Base-by-base conservation (phyloP, 1,140 invertebrate species). In the Ips typographus region DNA sequence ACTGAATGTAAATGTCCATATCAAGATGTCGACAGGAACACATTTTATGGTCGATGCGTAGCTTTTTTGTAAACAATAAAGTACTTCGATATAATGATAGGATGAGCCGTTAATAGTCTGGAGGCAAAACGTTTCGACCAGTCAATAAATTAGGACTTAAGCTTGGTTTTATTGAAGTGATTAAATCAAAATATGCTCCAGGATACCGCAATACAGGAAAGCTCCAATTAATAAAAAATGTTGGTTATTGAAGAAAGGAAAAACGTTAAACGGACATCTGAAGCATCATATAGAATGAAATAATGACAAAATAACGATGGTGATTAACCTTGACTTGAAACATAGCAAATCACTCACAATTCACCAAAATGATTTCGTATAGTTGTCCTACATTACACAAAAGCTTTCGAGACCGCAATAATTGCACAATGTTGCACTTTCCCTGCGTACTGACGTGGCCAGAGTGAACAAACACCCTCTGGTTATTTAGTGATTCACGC, bases 341-440 rank as follows among this genome's bases (percentile, higher is more conserved):
- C 22, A 22, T 22, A 22, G 51, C 40, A 41, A 58, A 58, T 58
- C 56, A 40, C 41, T 38, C 40, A 58, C 22, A 22, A 58, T 58
- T 58, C 40, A 40, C 56, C 6, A 58, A 61, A 59, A 59, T 59
- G 39, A 6, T 59, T 61, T 61, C 53, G 39, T 47, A 47, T 55
- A 51, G 39, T 58, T 57, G 66, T 68, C 71, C 71, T 65, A 68
- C 58, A 57, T 68, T 53, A 6, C 3, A 40, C 47, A 43, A 43
- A 44, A 65, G 56, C 71, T 72, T 72, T 72, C 71, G 60, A 72
- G 65, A 68, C 71, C 68, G 68, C 65, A 72, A 59, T 40, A 41
- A 43, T 65, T 65, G 63, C 63, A 65, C 63, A 65, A 65, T 56
- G 39, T 42, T 56, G 41, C 47, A 65, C 63, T 65, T 65, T 65